These are phyloP conservation scores for Crenuchus spilurus DNA, from an alignment of 2,797 vertebrate species.

Conservation along the genomic window DNA sequence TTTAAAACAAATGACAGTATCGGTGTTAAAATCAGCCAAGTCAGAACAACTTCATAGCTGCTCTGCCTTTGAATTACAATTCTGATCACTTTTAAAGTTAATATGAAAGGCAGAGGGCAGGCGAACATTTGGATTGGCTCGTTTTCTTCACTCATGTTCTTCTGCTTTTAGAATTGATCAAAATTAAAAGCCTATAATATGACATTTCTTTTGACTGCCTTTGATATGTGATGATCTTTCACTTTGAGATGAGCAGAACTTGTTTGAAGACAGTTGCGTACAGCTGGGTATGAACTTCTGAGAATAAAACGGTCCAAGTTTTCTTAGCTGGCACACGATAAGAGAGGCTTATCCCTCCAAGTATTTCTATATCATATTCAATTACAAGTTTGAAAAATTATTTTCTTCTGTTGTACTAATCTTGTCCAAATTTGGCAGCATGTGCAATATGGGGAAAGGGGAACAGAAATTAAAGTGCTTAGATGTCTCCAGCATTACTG, in stretches of 20 bases:
- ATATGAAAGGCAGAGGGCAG: background rate
- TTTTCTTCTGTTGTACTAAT: constrained; percentile 7
- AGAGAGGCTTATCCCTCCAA: background rate
- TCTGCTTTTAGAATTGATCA: background rate
- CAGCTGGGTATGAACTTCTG: background rate
- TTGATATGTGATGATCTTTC: background rate
- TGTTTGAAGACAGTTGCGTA: constrained; percentile 1
- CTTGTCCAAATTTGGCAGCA: constrained; percentile 12
- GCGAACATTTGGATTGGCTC: background rate
- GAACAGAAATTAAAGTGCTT: background rate
- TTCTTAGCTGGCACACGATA: background rate
- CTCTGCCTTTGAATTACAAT: too few relatives aligned
- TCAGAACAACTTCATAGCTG: too few relatives aligned
- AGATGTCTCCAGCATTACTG: constrained; percentile 27
- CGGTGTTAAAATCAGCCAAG: too few relatives aligned
- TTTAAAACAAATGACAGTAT: background rate
- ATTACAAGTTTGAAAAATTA: background rate
- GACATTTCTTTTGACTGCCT: background rate
- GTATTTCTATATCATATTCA: constrained; percentile 24
- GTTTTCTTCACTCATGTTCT: background rate
- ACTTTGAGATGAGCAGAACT: background rate
- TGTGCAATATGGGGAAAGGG: background rate
- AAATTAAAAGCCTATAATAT: background rate
- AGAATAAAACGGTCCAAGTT: constrained; percentile 6
- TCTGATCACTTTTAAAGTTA: background rate